These are phyloP conservation scores for Drosophila ficusphila DNA, from an alignment of 1,140 invertebrate genomes.

Conservation along the genomic window DNA sequence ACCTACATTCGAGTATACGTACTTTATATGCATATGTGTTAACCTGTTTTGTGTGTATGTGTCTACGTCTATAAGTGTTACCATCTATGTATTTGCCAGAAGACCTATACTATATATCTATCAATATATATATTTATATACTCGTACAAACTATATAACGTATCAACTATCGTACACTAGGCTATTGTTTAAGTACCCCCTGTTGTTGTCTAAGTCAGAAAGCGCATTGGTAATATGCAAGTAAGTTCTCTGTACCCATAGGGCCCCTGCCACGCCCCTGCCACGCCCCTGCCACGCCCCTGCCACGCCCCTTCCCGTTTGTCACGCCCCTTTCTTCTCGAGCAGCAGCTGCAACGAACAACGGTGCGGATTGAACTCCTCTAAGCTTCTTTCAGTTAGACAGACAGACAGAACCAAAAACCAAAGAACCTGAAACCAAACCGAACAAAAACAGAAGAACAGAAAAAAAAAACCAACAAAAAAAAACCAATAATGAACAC, in stretches of 20 bases:
- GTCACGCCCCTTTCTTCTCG: conserved; percentile 5
- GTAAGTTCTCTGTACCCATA: conserved; percentile 43
- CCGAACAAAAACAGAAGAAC: not conserved
- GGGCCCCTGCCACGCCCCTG: not conserved
- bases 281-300: not conserved
- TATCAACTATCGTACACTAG: conserved; percentile 44
- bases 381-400: conserved; percentile 44
- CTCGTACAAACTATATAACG: conserved; percentile 35
- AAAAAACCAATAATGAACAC: conserved; percentile 8
- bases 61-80: conserved; percentile 43
- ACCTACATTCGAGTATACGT: conserved; percentile 22
- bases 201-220: conserved; percentile 37
- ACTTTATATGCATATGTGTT: conserved; percentile 46
- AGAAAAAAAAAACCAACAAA: conserved; percentile 2
- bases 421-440: not conserved
- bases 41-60: conserved; percentile 50
- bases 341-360: conserved; percentile 18
- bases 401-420: conserved; percentile 37
- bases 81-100: conserved; percentile 46
- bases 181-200: conserved; percentile 37
- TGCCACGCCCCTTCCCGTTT: not conserved
- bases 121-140: conserved; percentile 35
- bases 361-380: conserved; percentile 9
- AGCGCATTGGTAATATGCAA: conserved; percentile 32
- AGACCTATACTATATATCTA: conserved; percentile 28